Percentiles rank a stretch among this genome's conserved stretches.
Evolutionary conservation across 2,113 vertebrate species (phyloP).

Genomic region (Sander lucioperca): DNA sequence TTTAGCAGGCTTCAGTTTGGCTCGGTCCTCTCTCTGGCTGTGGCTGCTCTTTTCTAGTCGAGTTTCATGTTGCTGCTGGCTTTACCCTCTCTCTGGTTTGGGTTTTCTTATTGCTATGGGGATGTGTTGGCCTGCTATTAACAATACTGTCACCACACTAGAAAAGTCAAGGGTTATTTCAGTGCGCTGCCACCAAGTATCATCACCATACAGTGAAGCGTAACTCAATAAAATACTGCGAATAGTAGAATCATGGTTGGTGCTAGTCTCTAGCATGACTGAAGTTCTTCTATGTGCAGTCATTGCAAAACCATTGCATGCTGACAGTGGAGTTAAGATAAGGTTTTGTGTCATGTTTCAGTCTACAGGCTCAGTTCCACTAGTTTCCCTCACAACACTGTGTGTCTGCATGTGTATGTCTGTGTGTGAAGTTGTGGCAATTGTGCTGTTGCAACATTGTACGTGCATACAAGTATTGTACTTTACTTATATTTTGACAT

Average conservation of each 20-base stretch:
- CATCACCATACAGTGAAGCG: neutral
- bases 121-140: constrained; percentile 5
- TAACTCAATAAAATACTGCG: neutral
- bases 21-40: constrained; percentile 35
- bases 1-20: constrained; percentile 52
- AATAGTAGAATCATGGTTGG: neutral
- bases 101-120: constrained; percentile 29
- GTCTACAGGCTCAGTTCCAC: constrained; percentile 37
- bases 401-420: neutral
- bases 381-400: constrained; percentile 26
- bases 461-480: neutral
- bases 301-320: neutral
- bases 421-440: neutral
- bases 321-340: constrained; percentile 17
- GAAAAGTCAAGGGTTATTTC: constrained; percentile 31
- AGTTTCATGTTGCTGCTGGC: constrained; percentile 39
- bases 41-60: constrained; percentile 2
- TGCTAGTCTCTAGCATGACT: neutral
- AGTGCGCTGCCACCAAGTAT: neutral
- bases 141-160: constrained; percentile 11
- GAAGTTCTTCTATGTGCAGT: constrained; percentile 11
- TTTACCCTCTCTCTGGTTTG: constrained; percentile 6
- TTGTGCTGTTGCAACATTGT: neutral
- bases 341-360: constrained; percentile 61
- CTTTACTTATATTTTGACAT: neutral